Base-by-base conservation (phyloP, 92 coral and sea anemone genomes). In the Parazoanthus atlanticus region DNA sequence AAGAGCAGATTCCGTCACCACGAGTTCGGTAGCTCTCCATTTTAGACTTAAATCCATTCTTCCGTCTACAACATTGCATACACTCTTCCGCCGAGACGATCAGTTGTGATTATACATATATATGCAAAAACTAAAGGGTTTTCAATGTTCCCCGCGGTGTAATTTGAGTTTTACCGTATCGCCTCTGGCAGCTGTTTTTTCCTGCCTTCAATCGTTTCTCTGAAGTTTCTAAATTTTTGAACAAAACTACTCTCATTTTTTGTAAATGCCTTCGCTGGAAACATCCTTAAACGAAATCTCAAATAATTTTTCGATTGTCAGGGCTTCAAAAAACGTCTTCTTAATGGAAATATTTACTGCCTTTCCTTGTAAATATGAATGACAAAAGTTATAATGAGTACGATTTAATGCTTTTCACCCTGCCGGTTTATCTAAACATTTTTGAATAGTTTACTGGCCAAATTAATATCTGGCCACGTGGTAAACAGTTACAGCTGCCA, bases 401-500 rank as follows among this genome's bases (percentile, higher is more conserved):
- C 82, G 9, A 28, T 6, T 30, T 26, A 78, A 52, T 43, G 64
- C 25, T 70, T 70, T 46, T 47, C 76, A 34, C 17, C 43, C 43
- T 40, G 43, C 6, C 49, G 12, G 81, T 43, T 78, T 78, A 43
- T 78, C 23, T 52, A 47, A 36, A 75, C 36, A 5, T 75, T n/a
- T n/a, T 47, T 47, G 0, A 25, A 72, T 72, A 11, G 34, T 25
- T 52, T 78, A 16, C 36, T 16, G 33, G 21, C 21, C 21, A 41
- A 78, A 78, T 78, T 47, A 78, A 30, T 43, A n/a, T n/a, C 33
- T 26, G 46, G n/a, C 40, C 82, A 78, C 82, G 66, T 47, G 34
- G 31, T 26, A 4, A 78, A 78, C 13, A 7, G 66, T 78, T 78
- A 21, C 79, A 75, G 46, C 79, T 75, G 79, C 46, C 25, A 5